These are phyloP conservation scores for Ophioninae sp. DNA, from an alignment of 2,888 invertebrate genomes.

Conservation along the genomic window DNA sequence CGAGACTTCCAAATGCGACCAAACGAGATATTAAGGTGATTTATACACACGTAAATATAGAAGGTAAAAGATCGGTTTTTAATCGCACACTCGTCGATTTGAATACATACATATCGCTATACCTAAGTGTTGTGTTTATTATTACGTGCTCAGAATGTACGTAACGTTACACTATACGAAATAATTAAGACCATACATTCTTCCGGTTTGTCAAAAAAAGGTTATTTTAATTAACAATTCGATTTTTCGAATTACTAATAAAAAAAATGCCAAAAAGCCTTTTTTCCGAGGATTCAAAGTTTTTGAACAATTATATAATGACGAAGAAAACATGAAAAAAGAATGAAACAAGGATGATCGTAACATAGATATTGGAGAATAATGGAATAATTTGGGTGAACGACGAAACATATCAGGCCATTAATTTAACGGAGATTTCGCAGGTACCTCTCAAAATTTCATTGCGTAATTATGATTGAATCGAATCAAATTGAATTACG, in stretches of 20 bases:
- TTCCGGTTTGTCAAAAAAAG: too few species aligned
- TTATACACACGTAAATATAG: slow-evolving; percentile 2
- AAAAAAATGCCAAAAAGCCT: too few species aligned
- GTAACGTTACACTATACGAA: not conserved
- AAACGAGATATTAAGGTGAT: slow-evolving; percentile 34
- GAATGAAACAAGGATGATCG: not conserved
- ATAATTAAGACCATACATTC: not conserved
- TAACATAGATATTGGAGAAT: slow-evolving; percentile 28
- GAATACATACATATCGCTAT: slow-evolving; percentile 55
- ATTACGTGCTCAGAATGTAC: not conserved
- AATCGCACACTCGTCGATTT: slow-evolving; percentile 40
- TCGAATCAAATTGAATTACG: slow-evolving; percentile 1
- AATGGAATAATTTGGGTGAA: slow-evolving; percentile 1
- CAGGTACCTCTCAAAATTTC: slow-evolving; percentile 11
- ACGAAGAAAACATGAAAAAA: slow-evolving; percentile 2
- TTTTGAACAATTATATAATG: not conserved
- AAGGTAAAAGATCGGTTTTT: slow-evolving; percentile 39
- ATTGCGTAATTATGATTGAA: not conserved
- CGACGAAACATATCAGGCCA: slow-evolving; percentile 48
- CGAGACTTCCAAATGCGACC: slow-evolving; percentile 50
- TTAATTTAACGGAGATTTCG: slow-evolving; percentile 17
- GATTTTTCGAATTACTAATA: too few species aligned
- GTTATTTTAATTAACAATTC: too few species aligned
- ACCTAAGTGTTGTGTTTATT: slow-evolving; percentile 52
- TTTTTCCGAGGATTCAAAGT: too few species aligned